Percentiles rank a stretch among this genome's conserved stretches.
Conservation (phyloP, 2,113 vertebrate genomes). For the Microcebus jonahi region DNA sequence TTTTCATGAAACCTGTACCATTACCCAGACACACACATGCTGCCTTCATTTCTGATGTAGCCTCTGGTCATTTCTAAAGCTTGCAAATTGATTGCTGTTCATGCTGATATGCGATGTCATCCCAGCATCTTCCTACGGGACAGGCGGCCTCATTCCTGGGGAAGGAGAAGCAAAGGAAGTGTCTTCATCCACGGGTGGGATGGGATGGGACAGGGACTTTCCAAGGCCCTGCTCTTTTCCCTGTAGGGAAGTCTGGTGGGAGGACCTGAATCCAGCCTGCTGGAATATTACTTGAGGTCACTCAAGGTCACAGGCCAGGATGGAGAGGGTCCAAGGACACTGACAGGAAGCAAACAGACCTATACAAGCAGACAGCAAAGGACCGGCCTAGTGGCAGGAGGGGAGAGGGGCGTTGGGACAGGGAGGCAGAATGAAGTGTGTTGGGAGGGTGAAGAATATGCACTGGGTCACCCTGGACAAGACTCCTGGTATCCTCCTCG, state of each 20-base stretch:
- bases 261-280: not conserved
- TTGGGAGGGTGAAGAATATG: not conserved
- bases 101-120: not conserved
- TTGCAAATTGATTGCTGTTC: not conserved
- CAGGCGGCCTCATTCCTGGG: not conserved
- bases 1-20: accelerated
- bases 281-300: too few relatives aligned
- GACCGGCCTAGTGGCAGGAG: not conserved
- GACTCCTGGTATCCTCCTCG: too few relatives aligned
- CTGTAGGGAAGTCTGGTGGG: not conserved
- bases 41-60: not conserved
- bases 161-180: not conserved
- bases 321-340: not conserved
- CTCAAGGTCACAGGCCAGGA: not conserved
- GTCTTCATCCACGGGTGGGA: not conserved
- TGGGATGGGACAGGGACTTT: not conserved
- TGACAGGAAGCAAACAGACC: not conserved
- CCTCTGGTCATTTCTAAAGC: not conserved
- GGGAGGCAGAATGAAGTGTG: not conserved
- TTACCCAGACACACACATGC: not conserved
- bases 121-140: too few relatives aligned
- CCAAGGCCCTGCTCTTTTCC: not conserved
- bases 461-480: not conserved
- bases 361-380: not conserved
- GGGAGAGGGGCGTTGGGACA: accelerated